These are phyloP conservation scores for Phragmatobia fuliginosa DNA, from an alignment of 2,888 invertebrate genomes.

Conservation along the genomic window DNA sequence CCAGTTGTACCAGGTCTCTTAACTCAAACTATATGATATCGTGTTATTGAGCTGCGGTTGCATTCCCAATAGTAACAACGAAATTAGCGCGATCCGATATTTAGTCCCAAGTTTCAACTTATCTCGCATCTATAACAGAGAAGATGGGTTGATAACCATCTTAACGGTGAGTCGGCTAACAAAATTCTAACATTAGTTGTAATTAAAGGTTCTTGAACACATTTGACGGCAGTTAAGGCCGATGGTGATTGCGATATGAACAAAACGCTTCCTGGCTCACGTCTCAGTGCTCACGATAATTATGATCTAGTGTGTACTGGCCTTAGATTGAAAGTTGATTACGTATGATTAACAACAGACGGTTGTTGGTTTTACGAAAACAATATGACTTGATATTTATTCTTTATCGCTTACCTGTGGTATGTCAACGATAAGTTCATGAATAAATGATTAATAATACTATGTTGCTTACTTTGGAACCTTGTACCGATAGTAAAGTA, in stretches of 20 bases:
- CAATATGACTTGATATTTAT: constrained; percentile 55
- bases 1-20: neutral
- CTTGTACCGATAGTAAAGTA: neutral
- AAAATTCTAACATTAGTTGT: constrained; percentile 48
- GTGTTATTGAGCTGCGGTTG: neutral
- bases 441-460: constrained; percentile 40
- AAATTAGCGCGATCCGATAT: neutral
- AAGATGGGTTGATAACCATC: constrained; percentile 41
- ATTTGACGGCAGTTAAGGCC: constrained; percentile 54
- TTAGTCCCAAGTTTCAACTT: neutral
- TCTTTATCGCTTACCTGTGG: constrained; percentile 33
- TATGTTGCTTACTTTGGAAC: constrained; percentile 7
- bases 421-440: constrained; percentile 42
- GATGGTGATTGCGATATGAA: constrained; percentile 74
- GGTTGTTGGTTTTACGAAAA: constrained; percentile 61
- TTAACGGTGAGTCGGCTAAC: constrained; percentile 39
- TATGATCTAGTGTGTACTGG: constrained; percentile 74
- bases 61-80: neutral
- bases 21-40: neutral
- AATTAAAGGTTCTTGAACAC: constrained; percentile 64
- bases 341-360: constrained; percentile 72
- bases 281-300: constrained; percentile 76
- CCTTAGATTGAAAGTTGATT: constrained; percentile 77
- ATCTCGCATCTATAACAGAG: constrained; percentile 6
- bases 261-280: constrained; percentile 79